Conservation (phyloP, 2,797 vertebrate species). For the Crenichthys baileyi region DNA sequence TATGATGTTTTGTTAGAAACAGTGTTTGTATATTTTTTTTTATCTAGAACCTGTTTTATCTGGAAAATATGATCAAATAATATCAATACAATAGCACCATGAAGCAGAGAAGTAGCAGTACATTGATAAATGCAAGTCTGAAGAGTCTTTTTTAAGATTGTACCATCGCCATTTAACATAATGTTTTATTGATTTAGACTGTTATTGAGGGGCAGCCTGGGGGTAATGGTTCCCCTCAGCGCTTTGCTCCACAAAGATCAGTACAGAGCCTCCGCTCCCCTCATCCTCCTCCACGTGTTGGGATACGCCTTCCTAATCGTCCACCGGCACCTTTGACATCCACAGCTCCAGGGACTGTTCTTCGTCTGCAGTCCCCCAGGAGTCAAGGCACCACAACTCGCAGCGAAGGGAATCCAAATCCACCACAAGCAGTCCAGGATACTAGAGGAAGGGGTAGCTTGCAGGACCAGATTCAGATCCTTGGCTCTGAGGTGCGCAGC, state of each 20-base stretch:
- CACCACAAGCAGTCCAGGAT: slow-evolving; percentile 65
- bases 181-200: slow-evolving; percentile 55
- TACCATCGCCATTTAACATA: background rate
- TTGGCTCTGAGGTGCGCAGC: slow-evolving; percentile 82
- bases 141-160: background rate
- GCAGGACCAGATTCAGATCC: slow-evolving; percentile 82
- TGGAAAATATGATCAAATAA: no score
- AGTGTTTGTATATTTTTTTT: background rate
- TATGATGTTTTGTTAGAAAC: no score
- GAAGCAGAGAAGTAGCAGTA: background rate
- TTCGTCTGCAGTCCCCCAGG: slow-evolving; percentile 58
- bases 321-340: slow-evolving; percentile 52
- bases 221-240: slow-evolving; percentile 44
- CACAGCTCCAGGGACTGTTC: slow-evolving; percentile 45
- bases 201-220: slow-evolving; percentile 60
- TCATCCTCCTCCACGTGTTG: slow-evolving; percentile 72
- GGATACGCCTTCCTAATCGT: slow-evolving; percentile 72
- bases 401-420: slow-evolving; percentile 60
- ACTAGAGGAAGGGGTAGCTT: slow-evolving; percentile 40
- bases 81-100: background rate
- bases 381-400: slow-evolving; percentile 39
- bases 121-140: background rate
- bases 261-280: slow-evolving; percentile 53
- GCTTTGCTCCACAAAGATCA: slow-evolving; percentile 69
- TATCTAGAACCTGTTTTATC: background rate